Evolutionary conservation across 37 sponge, comb jelly and placozoan species (phyloP), one percentile per base, ranked within the genome.

Genomic region (Halisarca cf. caerulea): DNA sequence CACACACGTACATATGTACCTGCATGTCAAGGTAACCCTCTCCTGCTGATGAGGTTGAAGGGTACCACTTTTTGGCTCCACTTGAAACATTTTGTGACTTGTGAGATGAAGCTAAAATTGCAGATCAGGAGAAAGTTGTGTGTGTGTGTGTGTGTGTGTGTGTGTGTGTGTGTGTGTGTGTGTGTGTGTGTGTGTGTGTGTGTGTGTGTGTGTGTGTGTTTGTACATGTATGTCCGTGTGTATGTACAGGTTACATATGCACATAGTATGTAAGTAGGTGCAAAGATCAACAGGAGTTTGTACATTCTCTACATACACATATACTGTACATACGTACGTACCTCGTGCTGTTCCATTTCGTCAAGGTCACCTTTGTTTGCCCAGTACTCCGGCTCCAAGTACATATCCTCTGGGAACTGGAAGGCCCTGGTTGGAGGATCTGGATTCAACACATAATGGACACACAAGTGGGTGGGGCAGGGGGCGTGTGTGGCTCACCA

Each of bases 381-480:
- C 99, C 99, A 98, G 68, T 89, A 94, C 55, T 94, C 99, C 69
- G 97, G 95, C 79, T 98, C 99, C 41, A 98, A 84, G 66, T 89
- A 86, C 84, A 98, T 78, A 58, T 98, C 99, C 42, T 66, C 86
- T 32, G 99, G 96, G 70, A 96, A 92, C 84, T 90, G 91, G 88
- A 95, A 98, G 0, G 88, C 96, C 92, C 93, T 90, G 58, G 2
- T 79, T 28, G 18, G 39, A 55, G 39, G 0, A 53, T 8, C 11
- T 32, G 45, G 42, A 77, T n/a, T n/a, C n/a, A n/a, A n/a, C n/a
- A n/a, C n/a, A n/a, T n/a, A n/a, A 85, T 69, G 15, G 23, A 18
- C 17, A 55, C 57, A 55, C 17, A 55, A 55, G 57, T 55, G 17
- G 57, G 57, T 55, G 17, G 17, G 17, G 11, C 17, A 17, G 57